These are phyloP conservation scores for Zygogramma bicolorata DNA, from an alignment of 2,888 invertebrate species.

Conservation along the genomic window DNA sequence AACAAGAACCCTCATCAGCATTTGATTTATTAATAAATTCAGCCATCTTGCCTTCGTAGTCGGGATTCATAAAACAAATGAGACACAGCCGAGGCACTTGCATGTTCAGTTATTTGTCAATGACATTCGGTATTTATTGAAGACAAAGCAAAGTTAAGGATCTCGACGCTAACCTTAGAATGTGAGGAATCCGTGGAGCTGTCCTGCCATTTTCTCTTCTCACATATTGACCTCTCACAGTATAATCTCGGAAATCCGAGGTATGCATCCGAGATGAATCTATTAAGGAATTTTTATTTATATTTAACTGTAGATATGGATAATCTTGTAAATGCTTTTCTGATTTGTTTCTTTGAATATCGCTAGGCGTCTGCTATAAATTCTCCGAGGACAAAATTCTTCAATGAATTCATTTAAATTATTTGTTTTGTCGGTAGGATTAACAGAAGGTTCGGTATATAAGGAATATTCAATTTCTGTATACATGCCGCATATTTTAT, in stretches of 20 bases:
- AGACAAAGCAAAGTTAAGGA: slow-evolving; percentile 64
- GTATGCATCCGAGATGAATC: slow-evolving; percentile 60
- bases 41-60: slow-evolving; percentile 31
- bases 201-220: slow-evolving; percentile 46
- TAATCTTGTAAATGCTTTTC: slow-evolving; percentile 49
- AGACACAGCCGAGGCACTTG: slow-evolving; percentile 60
- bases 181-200: slow-evolving; percentile 61
- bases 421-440: slow-evolving; percentile 45
- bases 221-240: slow-evolving; percentile 56
- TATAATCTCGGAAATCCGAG: slow-evolving; percentile 59
- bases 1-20: slow-evolving; percentile 39
- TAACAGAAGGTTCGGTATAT: slow-evolving; percentile 29
- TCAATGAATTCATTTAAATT: slow-evolving; percentile 50
- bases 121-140: slow-evolving; percentile 67
- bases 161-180: slow-evolving; percentile 62
- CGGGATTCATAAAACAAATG: slow-evolving; percentile 50
- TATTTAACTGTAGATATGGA: slow-evolving; percentile 52
- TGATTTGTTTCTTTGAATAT: slow-evolving; percentile 50
- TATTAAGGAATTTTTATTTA: slow-evolving; percentile 58
- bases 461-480: slow-evolving; percentile 46
- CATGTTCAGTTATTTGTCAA: slow-evolving; percentile 66
- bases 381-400: slow-evolving; percentile 47
- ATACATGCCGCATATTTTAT: slow-evolving; percentile 49
- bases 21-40: slow-evolving; percentile 56
- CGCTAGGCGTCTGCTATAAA: slow-evolving; percentile 45